Percentiles rank a stretch among this genome's conserved stretches.
These are phyloP conservation scores for Zoanthus sansibaricus DNA, from an alignment of 92 coral and sea anemone species.

Conservation along the genomic window DNA sequence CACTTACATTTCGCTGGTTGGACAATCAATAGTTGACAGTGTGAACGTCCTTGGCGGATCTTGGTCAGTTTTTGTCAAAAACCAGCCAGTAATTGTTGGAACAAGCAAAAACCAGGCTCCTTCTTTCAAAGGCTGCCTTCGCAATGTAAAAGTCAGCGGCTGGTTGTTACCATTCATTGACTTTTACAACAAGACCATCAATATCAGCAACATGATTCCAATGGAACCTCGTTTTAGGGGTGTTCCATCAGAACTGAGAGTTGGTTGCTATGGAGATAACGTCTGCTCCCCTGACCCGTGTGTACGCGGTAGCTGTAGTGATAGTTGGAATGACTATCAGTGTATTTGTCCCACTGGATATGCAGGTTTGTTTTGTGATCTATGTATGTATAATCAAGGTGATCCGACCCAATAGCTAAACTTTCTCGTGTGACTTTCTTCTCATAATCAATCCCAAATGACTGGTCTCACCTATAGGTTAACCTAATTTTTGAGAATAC, in stretches of 20 bases:
- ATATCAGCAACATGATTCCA: conserved; percentile 77
- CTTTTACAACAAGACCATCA: conserved; percentile 74
- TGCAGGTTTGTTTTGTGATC: conserved; percentile 60
- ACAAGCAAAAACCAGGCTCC: conserved; percentile 1
- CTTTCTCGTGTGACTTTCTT: no score
- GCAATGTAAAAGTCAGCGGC: conserved; percentile 82
- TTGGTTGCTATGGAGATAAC: conserved; percentile 89
- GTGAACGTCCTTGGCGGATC: conserved; percentile 28
- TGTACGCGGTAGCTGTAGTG: conserved; percentile 79
- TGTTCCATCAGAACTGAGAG: conserved; percentile 32
- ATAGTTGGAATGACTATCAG: conserved; percentile 80
- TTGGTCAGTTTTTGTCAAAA: conserved; percentile 55
- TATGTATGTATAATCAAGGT: no score
- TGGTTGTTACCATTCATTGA: conserved; percentile 84
- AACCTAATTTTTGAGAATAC: no score
- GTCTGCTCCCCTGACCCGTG: conserved; percentile 77
- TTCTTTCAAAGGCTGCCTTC: conserved; percentile 84
- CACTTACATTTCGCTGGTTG: conserved; percentile 62
- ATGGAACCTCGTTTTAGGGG: conserved; percentile 80
- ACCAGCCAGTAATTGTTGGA: conserved; percentile 60
- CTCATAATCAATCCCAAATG: no score
- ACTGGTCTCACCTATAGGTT: no score
- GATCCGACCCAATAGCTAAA: no score
- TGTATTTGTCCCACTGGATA: conserved; percentile 86
- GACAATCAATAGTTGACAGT: conserved; percentile 14